Conservation (phyloP, 2,797 vertebrate species). For the Muscicapa striata region DNA sequence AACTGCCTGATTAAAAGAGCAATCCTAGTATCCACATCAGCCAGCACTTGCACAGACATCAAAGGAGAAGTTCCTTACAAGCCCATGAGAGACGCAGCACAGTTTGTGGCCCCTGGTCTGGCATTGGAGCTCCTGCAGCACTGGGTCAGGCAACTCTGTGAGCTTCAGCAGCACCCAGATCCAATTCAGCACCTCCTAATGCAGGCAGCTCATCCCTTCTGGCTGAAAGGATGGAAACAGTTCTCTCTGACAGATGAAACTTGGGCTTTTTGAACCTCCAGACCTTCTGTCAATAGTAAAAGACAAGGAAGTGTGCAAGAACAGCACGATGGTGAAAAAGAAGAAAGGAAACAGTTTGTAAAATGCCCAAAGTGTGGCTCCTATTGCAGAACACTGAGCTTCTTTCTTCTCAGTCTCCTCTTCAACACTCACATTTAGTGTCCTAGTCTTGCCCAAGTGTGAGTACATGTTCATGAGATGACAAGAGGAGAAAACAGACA, state of each 20-base stretch:
- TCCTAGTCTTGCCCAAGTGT: not conserved
- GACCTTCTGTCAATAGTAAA: not conserved
- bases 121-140: not conserved
- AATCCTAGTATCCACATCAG: not conserved
- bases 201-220: not conserved
- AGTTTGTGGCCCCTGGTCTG: not conserved
- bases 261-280: not conserved
- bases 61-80: not conserved
- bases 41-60: not conserved
- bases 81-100: not conserved
- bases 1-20: not conserved
- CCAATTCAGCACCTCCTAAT: not conserved
- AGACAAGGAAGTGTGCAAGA: not conserved
- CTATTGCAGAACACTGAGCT: not conserved
- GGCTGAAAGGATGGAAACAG: not conserved
- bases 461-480: not conserved
- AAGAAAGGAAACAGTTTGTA: not conserved
- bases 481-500: not conserved
- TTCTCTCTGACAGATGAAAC: not conserved
- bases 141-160: not conserved
- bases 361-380: not conserved
- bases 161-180: not conserved
- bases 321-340: fast-evolving
- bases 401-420: not conserved
- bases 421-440: not conserved